These are phyloP conservation scores for Colletes gigas DNA, from an alignment of 1,140 invertebrate genomes.

Conservation along the genomic window DNA sequence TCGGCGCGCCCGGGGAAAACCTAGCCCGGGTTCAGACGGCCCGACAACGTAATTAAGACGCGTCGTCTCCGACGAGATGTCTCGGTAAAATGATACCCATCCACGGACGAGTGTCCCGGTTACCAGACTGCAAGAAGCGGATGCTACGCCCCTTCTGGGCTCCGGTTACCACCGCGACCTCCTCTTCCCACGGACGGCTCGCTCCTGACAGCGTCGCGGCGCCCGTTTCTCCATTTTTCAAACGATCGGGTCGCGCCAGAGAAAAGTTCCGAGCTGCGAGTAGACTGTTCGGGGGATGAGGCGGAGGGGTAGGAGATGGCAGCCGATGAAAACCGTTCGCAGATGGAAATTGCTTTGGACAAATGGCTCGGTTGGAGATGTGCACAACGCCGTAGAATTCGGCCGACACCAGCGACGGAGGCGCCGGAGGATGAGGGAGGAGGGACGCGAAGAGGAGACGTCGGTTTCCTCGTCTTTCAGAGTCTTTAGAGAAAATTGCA, in stretches of 20 bases:
- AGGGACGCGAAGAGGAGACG: no score
- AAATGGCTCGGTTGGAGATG: slow-evolving; percentile 29
- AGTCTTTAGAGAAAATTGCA: slow-evolving; percentile 56
- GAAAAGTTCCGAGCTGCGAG: background rate
- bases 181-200: background rate
- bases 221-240: slow-evolving; percentile 6
- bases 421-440: background rate
- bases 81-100: slow-evolving; percentile 34
- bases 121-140: background rate
- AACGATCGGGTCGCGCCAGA: background rate
- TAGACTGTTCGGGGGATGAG: background rate
- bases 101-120: no score
- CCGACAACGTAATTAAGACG: slow-evolving; percentile 45
- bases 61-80: slow-evolving; percentile 36
- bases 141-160: background rate
- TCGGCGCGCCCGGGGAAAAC: background rate
- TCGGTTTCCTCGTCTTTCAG: background rate
- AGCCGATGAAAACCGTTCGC: slow-evolving; percentile 50
- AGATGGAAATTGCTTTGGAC: slow-evolving; percentile 59
- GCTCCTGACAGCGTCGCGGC: background rate
- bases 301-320: background rate
- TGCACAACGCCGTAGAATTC: slow-evolving; percentile 37
- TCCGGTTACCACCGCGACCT: background rate
- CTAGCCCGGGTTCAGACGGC: background rate
- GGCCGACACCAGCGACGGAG: background rate